Evolutionary conservation across 1,140 invertebrate species (phyloP).

Genomic region (Zaprionus camerounensis): DNA sequence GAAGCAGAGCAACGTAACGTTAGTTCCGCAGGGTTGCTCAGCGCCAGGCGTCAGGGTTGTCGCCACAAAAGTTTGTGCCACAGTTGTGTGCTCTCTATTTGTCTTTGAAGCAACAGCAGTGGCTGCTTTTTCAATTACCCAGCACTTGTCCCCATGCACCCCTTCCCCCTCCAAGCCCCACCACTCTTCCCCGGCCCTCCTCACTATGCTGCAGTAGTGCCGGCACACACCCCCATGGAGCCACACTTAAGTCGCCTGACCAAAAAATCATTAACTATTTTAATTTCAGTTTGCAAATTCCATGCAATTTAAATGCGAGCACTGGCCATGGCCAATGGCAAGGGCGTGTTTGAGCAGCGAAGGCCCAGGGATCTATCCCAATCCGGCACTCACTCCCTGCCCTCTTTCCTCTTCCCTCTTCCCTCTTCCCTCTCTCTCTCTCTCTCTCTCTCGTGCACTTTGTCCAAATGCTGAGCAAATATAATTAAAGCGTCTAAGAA

Average conservation of each 20-base stretch:
- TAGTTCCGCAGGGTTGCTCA: slow-evolving; percentile 32
- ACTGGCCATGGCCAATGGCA: slow-evolving; percentile 51
- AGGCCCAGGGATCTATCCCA: slow-evolving; percentile 14
- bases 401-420: background rate
- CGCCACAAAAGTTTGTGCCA: slow-evolving; percentile 69
- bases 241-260: slow-evolving; percentile 70
- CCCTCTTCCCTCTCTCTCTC: background rate
- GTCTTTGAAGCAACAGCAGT: slow-evolving; percentile 60
- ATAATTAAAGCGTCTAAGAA: slow-evolving; percentile 79
- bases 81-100: slow-evolving; percentile 64
- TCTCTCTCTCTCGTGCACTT: slow-evolving; percentile 40
- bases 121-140: slow-evolving; percentile 74
- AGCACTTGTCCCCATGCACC: slow-evolving; percentile 15
- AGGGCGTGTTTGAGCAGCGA: slow-evolving; percentile 39
- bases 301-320: slow-evolving; percentile 76
- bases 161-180: background rate
- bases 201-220: background rate
- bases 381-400: background rate
- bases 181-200: background rate
- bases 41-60: slow-evolving; percentile 60
- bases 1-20: background rate
- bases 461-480: slow-evolving; percentile 74
- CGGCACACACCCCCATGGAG: slow-evolving; percentile 56
- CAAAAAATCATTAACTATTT: slow-evolving; percentile 82
- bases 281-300: slow-evolving; percentile 81